phyloP scores from a whole-genome alignment of 2,888 invertebrate genomes.

The Deroplatys truncata region DNA sequence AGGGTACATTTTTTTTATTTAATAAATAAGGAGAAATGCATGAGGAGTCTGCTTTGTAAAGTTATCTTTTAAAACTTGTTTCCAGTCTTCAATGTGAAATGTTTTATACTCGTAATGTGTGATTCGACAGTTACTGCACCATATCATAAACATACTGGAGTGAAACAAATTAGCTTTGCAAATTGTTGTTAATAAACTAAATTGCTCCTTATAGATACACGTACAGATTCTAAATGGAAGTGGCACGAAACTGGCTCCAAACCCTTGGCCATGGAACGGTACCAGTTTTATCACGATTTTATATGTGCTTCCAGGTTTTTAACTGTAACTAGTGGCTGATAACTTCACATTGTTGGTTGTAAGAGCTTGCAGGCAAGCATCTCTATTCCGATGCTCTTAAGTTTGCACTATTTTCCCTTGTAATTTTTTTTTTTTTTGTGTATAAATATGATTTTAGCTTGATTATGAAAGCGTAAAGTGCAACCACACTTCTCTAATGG shows the following conservation, averaged over 20 bases:
- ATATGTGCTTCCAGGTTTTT: conserved; percentile 3
- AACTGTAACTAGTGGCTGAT: background rate
- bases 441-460: background rate
- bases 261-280: conserved; percentile 22
- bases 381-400: background rate
- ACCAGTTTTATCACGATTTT: background rate
- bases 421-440: background rate
- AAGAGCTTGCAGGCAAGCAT: background rate
- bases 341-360: background rate
- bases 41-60: conserved; percentile 23
- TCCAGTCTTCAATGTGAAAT: conserved; percentile 14
- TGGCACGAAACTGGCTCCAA: conserved; percentile 8
- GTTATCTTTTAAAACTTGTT: conserved; percentile 13
- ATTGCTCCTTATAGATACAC: background rate
- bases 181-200: background rate
- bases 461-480: background rate
- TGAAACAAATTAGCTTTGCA: conserved; percentile 11
- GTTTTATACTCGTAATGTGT: conserved; percentile 25
- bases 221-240: conserved; percentile 22
- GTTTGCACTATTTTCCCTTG: background rate
- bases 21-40: conserved; percentile 16
- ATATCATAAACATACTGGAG: conserved; percentile 18
- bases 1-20: conserved; percentile 17
- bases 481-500: background rate
- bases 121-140: conserved; percentile 17